Conservation (phyloP, 2,888 invertebrate species). For the Macrosoma leucophasiata region DNA sequence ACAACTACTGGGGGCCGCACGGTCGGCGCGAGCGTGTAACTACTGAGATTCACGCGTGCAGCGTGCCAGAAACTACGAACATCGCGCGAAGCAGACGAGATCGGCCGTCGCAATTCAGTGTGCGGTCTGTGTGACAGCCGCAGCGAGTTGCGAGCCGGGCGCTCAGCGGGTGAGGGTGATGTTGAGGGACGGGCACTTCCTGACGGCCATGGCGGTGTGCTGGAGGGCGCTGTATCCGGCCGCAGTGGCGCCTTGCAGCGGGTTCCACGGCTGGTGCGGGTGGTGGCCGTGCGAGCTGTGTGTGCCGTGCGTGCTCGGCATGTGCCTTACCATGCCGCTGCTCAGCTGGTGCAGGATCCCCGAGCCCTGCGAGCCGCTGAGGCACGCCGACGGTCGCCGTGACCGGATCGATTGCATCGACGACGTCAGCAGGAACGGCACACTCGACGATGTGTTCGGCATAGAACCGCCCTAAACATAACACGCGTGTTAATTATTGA, state of each 20-base stretch:
- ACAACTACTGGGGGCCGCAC: too few relatives aligned
- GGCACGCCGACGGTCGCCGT: slow-evolving; percentile 80
- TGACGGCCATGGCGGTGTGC: slow-evolving; percentile 76
- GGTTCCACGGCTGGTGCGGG: slow-evolving; percentile 63
- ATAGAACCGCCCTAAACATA: slow-evolving; percentile 86
- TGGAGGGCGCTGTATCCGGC: slow-evolving; percentile 73
- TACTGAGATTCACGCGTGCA: neutral
- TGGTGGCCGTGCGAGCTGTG: slow-evolving; percentile 71
- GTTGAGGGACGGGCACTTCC: slow-evolving; percentile 86
- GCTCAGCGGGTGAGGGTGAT: slow-evolving; percentile 78
- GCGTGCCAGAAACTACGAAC: neutral
- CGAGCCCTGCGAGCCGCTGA: slow-evolving; percentile 82
- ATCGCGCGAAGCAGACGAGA: too few relatives aligned
- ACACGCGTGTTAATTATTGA: too few relatives aligned
- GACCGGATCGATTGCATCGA: slow-evolving; percentile 79
- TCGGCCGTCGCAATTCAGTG: too few relatives aligned
- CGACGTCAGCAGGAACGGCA: slow-evolving; percentile 87
- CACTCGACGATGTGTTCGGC: slow-evolving; percentile 93
- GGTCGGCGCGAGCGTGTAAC: too few relatives aligned
- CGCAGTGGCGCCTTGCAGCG: slow-evolving; percentile 66
- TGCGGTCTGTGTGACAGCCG: too few relatives aligned
- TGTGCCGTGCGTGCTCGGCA: slow-evolving; percentile 49
- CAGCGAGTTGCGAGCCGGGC: too few relatives aligned
- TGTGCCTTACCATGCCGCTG: slow-evolving; percentile 95
- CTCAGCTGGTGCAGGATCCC: slow-evolving; percentile 91